Percentiles rank a stretch among this genome's conserved stretches.
Conservation (phyloP, 2,888 invertebrate genomes). For the Hypomecis punctinalis region DNA sequence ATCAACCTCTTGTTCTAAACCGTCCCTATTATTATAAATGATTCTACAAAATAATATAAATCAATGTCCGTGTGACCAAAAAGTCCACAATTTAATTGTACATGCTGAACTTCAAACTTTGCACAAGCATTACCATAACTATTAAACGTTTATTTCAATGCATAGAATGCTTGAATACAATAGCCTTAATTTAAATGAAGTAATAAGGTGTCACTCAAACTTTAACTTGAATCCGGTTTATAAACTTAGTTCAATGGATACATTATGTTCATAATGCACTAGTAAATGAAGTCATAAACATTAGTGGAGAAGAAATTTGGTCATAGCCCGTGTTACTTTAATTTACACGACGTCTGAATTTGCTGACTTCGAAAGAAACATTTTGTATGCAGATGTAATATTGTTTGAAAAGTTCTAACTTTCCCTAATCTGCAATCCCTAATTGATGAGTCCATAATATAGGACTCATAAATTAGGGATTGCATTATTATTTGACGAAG, state of each 20-base stretch:
- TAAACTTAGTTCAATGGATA: conserved; percentile 11
- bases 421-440: too few species aligned
- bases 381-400: too few species aligned
- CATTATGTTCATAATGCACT: conserved; percentile 3
- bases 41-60: too few species aligned
- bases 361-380: too few species aligned
- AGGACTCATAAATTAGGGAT: too few species aligned
- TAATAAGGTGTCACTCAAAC: conserved; percentile 29
- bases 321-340: neutral
- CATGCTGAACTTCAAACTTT: neutral
- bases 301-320: neutral
- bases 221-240: conserved; percentile 20
- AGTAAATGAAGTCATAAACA: conserved; percentile 12
- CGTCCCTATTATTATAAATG: too few species aligned
- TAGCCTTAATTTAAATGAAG: conserved; percentile 29
- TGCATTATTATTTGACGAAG: too few species aligned
- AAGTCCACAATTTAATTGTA: neutral
- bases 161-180: conserved; percentile 23
- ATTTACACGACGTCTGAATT: neutral
- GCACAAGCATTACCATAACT: conserved; percentile 1
- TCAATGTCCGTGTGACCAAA: too few species aligned
- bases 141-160: conserved; percentile 14
- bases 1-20: too few species aligned
- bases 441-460: too few species aligned
- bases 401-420: too few species aligned